Evolutionary conservation across 2,888 invertebrate species (phyloP).

Genomic region (Notodonta ziczac): DNA sequence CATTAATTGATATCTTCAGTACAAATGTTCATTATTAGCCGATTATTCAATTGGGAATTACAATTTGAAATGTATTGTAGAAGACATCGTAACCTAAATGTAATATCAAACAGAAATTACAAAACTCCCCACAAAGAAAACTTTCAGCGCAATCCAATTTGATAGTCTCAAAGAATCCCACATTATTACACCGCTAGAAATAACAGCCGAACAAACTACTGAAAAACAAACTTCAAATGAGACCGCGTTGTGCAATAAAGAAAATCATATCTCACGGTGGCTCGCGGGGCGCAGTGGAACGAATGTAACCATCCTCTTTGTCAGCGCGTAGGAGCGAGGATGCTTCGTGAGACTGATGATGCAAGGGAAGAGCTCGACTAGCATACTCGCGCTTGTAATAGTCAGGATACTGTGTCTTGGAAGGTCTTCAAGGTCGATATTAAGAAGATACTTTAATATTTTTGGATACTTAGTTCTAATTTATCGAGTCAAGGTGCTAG

Average conservation of each 20-base stretch:
- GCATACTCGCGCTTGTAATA: slow-evolving; percentile 5
- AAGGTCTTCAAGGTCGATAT: too few species aligned
- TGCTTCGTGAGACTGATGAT: slow-evolving; percentile 53
- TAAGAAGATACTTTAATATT: too few species aligned
- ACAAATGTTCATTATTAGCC: too few species aligned
- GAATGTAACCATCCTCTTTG: slow-evolving; percentile 43
- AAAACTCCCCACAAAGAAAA: background rate
- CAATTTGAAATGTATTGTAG: too few species aligned
- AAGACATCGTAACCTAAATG: too few species aligned
- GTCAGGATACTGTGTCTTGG: slow-evolving; percentile 14
- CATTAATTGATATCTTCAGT: too few species aligned
- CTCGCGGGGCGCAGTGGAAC: slow-evolving; percentile 37
- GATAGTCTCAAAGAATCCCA: slow-evolving; percentile 20
- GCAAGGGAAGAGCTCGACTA: slow-evolving; percentile 14
- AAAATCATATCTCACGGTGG: slow-evolving; percentile 44
- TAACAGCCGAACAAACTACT: slow-evolving; percentile 20
- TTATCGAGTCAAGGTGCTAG: too few species aligned
- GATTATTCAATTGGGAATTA: too few species aligned
- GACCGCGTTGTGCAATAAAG: slow-evolving; percentile 45
- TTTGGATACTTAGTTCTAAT: too few species aligned
- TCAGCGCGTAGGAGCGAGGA: slow-evolving; percentile 34
- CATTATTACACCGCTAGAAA: slow-evolving; percentile 32
- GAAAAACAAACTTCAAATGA: slow-evolving; percentile 43
- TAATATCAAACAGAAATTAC: background rate
- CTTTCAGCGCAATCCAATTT: background rate